A percentile compares a stretch with the other conserved stretches of the same genome.
These are phyloP conservation scores for Aulostomus chinensis DNA, from an alignment of 2,797 vertebrate species.

Conservation along the genomic window DNA sequence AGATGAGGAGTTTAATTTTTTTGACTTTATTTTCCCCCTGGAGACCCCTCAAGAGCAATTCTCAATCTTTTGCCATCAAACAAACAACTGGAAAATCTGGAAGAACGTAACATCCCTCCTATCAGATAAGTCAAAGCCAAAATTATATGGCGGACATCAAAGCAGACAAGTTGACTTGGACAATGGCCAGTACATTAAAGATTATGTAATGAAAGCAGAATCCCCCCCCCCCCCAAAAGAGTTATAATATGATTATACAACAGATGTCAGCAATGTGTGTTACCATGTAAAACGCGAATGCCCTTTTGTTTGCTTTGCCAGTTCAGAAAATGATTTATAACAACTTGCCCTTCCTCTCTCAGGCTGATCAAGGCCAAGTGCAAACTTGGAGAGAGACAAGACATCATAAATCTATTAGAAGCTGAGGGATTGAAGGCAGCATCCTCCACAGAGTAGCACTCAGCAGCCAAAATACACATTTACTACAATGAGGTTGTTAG, in stretches of 20 bases:
- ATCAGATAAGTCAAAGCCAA: constrained; percentile 40
- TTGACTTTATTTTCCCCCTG: constrained; percentile 38
- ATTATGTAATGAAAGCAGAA: constrained; percentile 50
- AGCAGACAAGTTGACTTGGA: constrained; percentile 56
- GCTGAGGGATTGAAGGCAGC: constrained; percentile 25
- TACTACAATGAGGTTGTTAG: background rate
- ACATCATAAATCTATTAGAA: constrained; percentile 41
- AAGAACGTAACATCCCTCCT: constrained; percentile 23
- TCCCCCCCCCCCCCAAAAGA: no score
- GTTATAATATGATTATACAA: constrained; percentile 45
- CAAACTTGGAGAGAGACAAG: constrained; percentile 18
- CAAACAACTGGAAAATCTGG: constrained; percentile 46
- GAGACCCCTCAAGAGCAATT: constrained; percentile 28
- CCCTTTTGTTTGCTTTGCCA: constrained; percentile 42
- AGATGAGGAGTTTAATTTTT: constrained; percentile 45
- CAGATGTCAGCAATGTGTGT: constrained; percentile 56
- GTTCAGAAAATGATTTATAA: constrained; percentile 38
- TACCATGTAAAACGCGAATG: constrained; percentile 54
- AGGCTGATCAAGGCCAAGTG: constrained; percentile 30
- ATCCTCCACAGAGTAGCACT: constrained; percentile 8
- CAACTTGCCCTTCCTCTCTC: constrained; percentile 1
- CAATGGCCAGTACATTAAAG: constrained; percentile 35
- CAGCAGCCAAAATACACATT: constrained; percentile 18
- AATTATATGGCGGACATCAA: constrained; percentile 48
- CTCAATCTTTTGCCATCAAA: constrained; percentile 44